Conservation (phyloP, 2,888 invertebrate species). For the Sminthurides aquaticus region DNA sequence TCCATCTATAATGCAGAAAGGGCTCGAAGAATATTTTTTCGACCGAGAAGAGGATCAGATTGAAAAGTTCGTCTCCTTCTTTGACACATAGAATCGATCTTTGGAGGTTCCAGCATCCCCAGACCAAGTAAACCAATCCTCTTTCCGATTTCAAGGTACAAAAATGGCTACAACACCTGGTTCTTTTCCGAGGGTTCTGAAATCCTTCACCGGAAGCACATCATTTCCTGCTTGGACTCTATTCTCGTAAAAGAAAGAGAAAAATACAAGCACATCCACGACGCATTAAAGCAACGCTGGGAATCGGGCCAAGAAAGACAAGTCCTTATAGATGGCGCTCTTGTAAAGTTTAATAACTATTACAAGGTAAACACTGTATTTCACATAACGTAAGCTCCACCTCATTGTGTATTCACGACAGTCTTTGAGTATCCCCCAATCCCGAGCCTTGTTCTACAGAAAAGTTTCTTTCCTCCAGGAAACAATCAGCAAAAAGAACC, state of each 20-base stretch:
- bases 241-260: conserved; percentile 32
- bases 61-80: conserved; percentile 18
- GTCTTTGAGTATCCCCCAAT: too few species aligned
- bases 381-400: background rate
- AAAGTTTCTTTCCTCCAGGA: conserved; percentile 26
- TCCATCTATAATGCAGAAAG: conserved; percentile 26
- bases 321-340: conserved; percentile 20
- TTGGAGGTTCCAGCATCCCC: background rate
- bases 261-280: conserved; percentile 25
- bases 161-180: conserved; percentile 3
- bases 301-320: conserved; percentile 25
- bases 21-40: conserved; percentile 33
- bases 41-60: conserved; percentile 29
- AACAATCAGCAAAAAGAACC: conserved; percentile 29
- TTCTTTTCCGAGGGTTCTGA: conserved; percentile 13
- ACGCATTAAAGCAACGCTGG: conserved; percentile 31
- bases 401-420: background rate
- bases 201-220: conserved; percentile 2
- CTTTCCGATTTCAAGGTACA: too few species aligned
- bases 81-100: conserved; percentile 2
- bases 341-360: conserved; percentile 33
- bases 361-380: conserved; percentile 23
- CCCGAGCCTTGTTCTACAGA: too few species aligned
- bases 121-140: too few species aligned
- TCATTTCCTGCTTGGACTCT: conserved; percentile 26